These are phyloP conservation scores for Conus canariensis DNA, from an alignment of 2,888 invertebrate genomes.

Conservation along the genomic window DNA sequence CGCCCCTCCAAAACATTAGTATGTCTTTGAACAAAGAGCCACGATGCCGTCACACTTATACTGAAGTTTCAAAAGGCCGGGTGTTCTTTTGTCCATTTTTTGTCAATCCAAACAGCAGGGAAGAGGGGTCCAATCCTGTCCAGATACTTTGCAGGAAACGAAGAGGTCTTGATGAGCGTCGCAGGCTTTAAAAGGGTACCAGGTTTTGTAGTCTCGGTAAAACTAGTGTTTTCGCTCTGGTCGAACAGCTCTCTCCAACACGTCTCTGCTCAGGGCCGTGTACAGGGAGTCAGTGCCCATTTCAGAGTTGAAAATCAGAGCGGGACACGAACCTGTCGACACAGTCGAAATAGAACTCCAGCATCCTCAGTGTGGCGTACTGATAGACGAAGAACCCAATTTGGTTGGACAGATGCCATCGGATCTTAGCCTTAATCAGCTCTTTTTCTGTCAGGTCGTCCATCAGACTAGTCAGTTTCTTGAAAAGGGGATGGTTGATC, in stretches of 20 bases:
- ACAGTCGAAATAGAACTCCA: no score
- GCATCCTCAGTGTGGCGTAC: conserved; percentile 45
- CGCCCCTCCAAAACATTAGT: not conserved
- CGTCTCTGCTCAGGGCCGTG: conserved; percentile 4
- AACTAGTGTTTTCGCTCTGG: conserved; percentile 24
- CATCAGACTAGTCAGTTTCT: not conserved
- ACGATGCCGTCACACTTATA: conserved; percentile 33
- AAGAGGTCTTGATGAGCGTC: not conserved
- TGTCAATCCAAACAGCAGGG: not conserved
- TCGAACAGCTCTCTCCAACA: not conserved
- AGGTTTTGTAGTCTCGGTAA: not conserved
- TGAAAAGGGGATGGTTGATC: conserved; percentile 26
- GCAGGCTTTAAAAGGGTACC: conserved; percentile 26
- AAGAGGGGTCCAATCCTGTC: not conserved
- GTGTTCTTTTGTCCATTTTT: conserved; percentile 37
- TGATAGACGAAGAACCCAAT: conserved; percentile 46
- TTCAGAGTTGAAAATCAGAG: not conserved
- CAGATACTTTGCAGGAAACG: not conserved
- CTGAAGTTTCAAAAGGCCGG: conserved; percentile 46
- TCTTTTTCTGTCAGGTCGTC: conserved; percentile 38
- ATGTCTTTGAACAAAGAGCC: conserved; percentile 42
- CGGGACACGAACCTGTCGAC: conserved; percentile 38
- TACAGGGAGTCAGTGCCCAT: conserved; percentile 13
- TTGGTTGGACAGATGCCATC: conserved; percentile 43
- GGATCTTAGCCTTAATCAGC: conserved; percentile 2